Conservation (phyloP, 2,113 vertebrate genomes). For the Oreocharis arfaki region DNA sequence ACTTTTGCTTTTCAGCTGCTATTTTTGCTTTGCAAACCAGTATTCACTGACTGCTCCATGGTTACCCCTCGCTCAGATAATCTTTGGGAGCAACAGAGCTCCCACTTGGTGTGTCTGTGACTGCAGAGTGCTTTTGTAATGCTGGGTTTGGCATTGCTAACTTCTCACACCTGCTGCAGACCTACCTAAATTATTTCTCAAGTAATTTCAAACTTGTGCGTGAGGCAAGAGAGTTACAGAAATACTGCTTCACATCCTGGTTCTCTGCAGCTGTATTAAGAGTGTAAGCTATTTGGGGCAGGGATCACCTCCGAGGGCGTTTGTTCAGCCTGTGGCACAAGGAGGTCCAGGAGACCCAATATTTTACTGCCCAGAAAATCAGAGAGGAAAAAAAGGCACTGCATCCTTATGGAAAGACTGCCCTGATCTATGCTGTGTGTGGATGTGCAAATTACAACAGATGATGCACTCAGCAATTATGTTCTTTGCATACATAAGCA, state of each 20-base stretch:
- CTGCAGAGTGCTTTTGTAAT: neutral
- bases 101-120: neutral
- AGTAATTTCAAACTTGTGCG: neutral
- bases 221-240: neutral
- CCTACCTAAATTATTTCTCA: neutral
- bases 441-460: constrained; percentile 74
- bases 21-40: neutral
- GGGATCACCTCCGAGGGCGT: neutral
- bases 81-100: neutral
- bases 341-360: neutral
- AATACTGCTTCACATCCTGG: neutral
- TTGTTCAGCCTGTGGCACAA: neutral
- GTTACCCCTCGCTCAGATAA: neutral
- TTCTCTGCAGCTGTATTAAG: neutral
- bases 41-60: neutral
- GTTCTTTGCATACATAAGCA: constrained; percentile 76
- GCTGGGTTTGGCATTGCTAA: neutral
- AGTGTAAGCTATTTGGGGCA: neutral
- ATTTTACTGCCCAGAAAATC: neutral
- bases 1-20: neutral
- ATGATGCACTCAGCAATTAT: constrained; percentile 75
- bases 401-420: constrained; percentile 16
- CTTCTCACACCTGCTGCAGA: neutral
- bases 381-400: neutral
- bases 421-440: constrained; percentile 45